Evolutionary conservation across 2,888 invertebrate genomes (phyloP), one percentile per base, ranked within the genome.

Genomic region (Anticlea derivata): DNA sequence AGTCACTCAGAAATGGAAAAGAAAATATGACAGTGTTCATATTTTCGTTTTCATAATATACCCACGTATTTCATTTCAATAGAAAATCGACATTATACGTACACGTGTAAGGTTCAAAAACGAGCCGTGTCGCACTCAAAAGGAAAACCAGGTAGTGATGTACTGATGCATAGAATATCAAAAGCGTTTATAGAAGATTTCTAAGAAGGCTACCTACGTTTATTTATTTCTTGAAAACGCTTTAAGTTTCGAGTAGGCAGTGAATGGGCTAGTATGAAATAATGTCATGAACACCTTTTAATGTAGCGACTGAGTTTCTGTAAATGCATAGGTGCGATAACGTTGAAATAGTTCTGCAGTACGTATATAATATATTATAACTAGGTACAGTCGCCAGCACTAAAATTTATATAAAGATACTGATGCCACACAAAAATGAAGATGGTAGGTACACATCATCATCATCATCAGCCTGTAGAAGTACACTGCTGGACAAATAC

Each of bases 161-260:
- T 31, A 39, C 43, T 33, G 40, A 41, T 37, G 52, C 31, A 43
- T 38, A 41, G 43, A 47, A 47, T 29, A 52, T 47, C 43, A 52
- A 47, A 50, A 52, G 52, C 41, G 41, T 33, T 43, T 37, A 41
- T 23, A 27, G 8, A 46, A 46, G 34, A 34, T 51, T 44, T 41
- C 37, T 37, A 41, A 51, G 46, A 46, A 40, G 31, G 12, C 30
- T 29, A 31, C 31, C 35, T 29, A 22, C 35, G 17, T 46, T 47
- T 50, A 45, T 52, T 31, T 38, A 45, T 37, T 57, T 39, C 38
- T 33, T 31, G 20, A 31, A 37, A 41, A 37, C 23, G 33, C 22
- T 54, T 48, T 38, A 46, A 22, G 31, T 39, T 27, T 24, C 24
- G 23, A 35, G 20, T 12, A 23, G 10, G 24, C 7, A 5, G 11